A percentile compares a stretch with the other conserved stretches of the same genome.
Evolutionary conservation across 2,888 invertebrate genomes (phyloP).

Genomic region (Electrophaes corylata): DNA sequence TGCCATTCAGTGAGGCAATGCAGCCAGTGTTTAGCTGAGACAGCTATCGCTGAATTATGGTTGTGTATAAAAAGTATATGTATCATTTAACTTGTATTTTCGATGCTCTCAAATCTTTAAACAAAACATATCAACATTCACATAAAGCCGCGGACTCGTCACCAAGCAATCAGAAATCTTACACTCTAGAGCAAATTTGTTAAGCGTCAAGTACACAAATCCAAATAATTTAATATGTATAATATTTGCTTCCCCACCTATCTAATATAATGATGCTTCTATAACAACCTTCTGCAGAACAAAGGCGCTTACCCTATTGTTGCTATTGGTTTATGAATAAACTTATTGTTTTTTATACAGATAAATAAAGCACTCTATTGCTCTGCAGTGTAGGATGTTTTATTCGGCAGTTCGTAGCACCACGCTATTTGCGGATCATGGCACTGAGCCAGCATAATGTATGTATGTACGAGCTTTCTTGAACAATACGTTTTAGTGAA

Average conservation of each 20-base stretch:
- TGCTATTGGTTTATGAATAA: background rate
- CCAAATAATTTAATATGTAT: too few relatives aligned
- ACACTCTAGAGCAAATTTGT: constrained; percentile 3
- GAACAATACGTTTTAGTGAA: constrained; percentile 39
- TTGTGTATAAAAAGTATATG: too few relatives aligned
- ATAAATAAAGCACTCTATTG: background rate
- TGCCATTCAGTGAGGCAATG: too few relatives aligned
- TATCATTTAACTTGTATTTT: too few relatives aligned
- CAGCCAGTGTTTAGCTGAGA: too few relatives aligned
- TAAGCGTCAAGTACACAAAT: too few relatives aligned
- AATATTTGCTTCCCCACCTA: too few relatives aligned
- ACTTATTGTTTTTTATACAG: background rate
- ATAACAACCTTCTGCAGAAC: background rate
- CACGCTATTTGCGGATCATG: constrained; percentile 49
- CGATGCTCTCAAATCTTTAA: too few relatives aligned
- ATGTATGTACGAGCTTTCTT: constrained; percentile 23
- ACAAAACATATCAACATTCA: constrained; percentile 1
- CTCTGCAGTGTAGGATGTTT: constrained; percentile 18
- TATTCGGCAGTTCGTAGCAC: constrained; percentile 41
- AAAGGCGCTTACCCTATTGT: too few relatives aligned
- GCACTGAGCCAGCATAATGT: constrained; percentile 45
- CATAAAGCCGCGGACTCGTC: constrained; percentile 5
- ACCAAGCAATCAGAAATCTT: background rate
- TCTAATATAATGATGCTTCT: too few relatives aligned
- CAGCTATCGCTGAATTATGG: too few relatives aligned